Evolutionary conservation across 2,888 invertebrate species (phyloP).

Genomic region (Apamea monoglypha): DNA sequence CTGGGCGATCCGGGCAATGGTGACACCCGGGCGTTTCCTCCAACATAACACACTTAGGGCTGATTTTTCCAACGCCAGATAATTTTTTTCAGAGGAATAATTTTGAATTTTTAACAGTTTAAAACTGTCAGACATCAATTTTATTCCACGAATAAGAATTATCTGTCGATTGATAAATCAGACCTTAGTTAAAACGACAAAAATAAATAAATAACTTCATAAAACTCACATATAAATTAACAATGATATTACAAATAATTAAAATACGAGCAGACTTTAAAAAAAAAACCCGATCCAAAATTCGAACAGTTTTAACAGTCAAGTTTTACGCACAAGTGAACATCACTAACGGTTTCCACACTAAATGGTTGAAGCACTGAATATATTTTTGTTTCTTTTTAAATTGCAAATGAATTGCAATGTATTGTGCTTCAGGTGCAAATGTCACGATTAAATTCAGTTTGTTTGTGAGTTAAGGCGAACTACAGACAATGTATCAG

Average conservation of each 20-base stretch:
- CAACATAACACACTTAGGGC: background rate
- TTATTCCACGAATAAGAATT: too few relatives aligned
- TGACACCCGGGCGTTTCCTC: too few relatives aligned
- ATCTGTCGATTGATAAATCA: too few relatives aligned
- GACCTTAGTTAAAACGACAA: background rate
- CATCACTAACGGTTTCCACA: too few relatives aligned
- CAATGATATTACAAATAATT: background rate
- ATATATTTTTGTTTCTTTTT: background rate
- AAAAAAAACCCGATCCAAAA: background rate
- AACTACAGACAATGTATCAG: background rate
- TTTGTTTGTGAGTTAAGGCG: background rate
- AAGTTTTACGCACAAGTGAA: slow-evolving; percentile 13
- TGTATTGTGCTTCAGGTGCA: background rate
- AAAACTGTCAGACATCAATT: too few relatives aligned
- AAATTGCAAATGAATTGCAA: slow-evolving; percentile 10
- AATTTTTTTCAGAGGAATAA: too few relatives aligned
- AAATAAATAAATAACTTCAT: background rate
- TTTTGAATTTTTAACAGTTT: too few relatives aligned
- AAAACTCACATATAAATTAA: background rate
- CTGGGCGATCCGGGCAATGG: too few relatives aligned
- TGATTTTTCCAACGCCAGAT: too few relatives aligned
- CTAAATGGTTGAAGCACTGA: background rate
- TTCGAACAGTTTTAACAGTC: background rate
- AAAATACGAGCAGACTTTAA: background rate
- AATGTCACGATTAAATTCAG: background rate